Conservation (phyloP, 2,797 vertebrate species). For the Notamacropus eugenii region DNA sequence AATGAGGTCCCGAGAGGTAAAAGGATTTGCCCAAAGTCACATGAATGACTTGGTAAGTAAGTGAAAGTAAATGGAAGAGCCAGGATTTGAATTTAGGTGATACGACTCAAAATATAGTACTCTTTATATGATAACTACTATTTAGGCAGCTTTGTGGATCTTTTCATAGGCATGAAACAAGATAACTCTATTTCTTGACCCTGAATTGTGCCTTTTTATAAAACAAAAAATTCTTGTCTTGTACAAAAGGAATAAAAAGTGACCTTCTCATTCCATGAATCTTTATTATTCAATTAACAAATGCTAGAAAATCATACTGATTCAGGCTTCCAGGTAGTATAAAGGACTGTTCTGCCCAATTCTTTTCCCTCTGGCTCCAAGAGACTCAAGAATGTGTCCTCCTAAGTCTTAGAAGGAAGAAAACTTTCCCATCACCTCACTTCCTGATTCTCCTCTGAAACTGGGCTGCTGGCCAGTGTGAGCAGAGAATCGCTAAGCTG, state of each 20-base stretch:
- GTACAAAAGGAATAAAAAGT: conserved; percentile 56
- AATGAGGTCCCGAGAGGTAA: background rate
- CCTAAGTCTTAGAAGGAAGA: conserved; percentile 16
- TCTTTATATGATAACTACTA: background rate
- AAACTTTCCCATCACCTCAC: background rate
- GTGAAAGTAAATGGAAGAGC: background rate
- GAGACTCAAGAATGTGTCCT: background rate
- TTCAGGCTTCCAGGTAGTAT: conserved; percentile 12
- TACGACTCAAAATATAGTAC: background rate
- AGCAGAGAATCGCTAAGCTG: conserved; percentile 19
- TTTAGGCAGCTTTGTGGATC: conserved; percentile 71
- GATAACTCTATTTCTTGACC: conserved; percentile 58
- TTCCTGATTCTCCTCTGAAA: conserved; percentile 24
- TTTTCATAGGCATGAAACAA: conserved; percentile 70
- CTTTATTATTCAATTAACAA: conserved; percentile 52
- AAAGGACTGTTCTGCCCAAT: background rate
- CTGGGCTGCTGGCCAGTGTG: conserved; percentile 22
- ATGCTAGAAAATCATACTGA: conserved; percentile 53
- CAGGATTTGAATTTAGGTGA: background rate
- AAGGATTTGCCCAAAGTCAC: background rate
- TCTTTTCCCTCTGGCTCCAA: background rate
- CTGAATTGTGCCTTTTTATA: conserved; percentile 12
- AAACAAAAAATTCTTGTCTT: conserved; percentile 26
- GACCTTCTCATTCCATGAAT: conserved; percentile 39
- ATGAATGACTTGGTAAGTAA: background rate